These are phyloP conservation scores for Tuberolachnus salignus DNA, from an alignment of 2,888 invertebrate genomes.

Conservation along the genomic window DNA sequence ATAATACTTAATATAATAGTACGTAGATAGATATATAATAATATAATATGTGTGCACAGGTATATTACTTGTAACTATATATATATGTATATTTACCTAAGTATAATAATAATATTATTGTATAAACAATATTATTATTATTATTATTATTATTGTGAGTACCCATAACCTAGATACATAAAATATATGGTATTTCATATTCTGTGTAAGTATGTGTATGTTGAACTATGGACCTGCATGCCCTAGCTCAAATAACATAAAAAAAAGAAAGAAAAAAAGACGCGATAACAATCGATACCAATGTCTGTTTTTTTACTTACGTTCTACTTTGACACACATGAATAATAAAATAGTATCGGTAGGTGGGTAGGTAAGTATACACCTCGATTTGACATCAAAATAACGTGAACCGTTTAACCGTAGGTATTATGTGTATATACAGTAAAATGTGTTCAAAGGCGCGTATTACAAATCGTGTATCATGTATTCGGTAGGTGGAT, in stretches of 20 bases:
- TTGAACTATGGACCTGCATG: conserved; percentile 55
- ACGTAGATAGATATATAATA: no score
- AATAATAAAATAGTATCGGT: conserved; percentile 32
- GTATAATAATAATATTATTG: conserved; percentile 19
- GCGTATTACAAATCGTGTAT: neutral
- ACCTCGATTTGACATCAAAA: conserved; percentile 22
- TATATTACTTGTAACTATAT: no score
- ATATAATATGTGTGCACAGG: no score
- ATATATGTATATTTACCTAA: conserved; percentile 22
- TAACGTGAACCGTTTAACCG: neutral
- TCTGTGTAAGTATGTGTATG: conserved; percentile 13
- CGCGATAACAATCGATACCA: conserved; percentile 49
- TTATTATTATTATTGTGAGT: conserved; percentile 14
- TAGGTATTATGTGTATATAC: no score
- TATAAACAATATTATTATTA: conserved; percentile 28
- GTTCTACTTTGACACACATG: conserved; percentile 44
- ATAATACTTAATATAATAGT: no score
- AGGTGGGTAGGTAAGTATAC: no score
- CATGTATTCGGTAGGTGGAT: neutral
- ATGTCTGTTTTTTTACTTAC: conserved; percentile 32
- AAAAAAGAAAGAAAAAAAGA: conserved; percentile 17
- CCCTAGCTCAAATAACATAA: conserved; percentile 50
- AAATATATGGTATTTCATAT: conserved; percentile 41
- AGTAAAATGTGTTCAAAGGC: neutral
- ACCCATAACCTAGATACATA: conserved; percentile 50